phyloP scores from a whole-genome alignment of 37 sponge, comb jelly and placozoan genomes.

The Crambe crambe region DNA sequence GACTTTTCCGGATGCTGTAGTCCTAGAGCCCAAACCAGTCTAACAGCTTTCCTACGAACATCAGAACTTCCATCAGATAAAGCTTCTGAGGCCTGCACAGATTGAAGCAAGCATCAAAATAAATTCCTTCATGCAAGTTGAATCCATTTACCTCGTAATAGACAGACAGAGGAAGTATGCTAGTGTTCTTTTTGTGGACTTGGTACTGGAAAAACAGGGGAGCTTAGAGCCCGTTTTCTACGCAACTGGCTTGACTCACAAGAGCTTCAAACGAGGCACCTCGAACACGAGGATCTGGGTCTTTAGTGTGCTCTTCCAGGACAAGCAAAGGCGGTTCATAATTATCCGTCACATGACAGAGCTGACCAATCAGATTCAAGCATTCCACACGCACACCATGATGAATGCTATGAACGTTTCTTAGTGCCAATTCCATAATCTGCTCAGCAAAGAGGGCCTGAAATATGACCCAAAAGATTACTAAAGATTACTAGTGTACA shows the following conservation, averaged over 20 bases:
- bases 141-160: conserved; percentile 37
- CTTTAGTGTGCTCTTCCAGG: conserved; percentile 34
- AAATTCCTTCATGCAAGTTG: background rate
- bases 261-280: conserved; percentile 60
- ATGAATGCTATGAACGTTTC: conserved; percentile 19
- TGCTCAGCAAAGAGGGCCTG: conserved; percentile 1
- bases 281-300: conserved; percentile 75
- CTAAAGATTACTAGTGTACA: too few species aligned
- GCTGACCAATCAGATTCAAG: conserved; percentile 66
- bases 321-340: conserved; percentile 20
- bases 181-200: background rate
- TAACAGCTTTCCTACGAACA: conserved; percentile 54
- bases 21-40: conserved; percentile 52
- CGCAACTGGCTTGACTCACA: conserved; percentile 48
- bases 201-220: background rate
- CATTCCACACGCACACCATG: conserved; percentile 69
- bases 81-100: conserved; percentile 39
- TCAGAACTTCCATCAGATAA: conserved; percentile 50
- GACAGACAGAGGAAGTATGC: conserved; percentile 16
- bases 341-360: conserved; percentile 38
- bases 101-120: background rate
- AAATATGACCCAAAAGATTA: background rate
- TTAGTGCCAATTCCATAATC: background rate
- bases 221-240: conserved; percentile 8
- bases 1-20: conserved; percentile 23